These are phyloP conservation scores for Synanthedon tipuliformis DNA, from an alignment of 2,888 invertebrate species.

Conservation along the genomic window DNA sequence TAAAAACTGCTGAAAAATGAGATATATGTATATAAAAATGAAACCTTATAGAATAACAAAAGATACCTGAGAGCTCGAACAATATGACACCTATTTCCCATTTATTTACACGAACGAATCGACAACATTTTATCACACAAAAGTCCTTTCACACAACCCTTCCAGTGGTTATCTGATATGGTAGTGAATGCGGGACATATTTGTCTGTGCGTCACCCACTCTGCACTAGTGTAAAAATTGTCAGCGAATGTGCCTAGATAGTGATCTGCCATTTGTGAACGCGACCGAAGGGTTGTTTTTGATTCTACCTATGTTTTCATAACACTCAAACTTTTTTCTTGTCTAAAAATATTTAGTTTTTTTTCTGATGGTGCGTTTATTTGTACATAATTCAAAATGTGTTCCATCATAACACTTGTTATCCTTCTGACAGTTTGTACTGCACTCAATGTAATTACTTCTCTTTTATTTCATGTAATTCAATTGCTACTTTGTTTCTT, in stretches of 20 bases:
- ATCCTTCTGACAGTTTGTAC: too few relatives aligned
- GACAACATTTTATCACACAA: slow-evolving; percentile 53
- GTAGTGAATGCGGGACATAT: slow-evolving; percentile 57
- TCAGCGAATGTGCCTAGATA: slow-evolving; percentile 61
- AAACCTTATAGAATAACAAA: background rate
- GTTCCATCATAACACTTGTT: too few relatives aligned
- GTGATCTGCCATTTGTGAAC: slow-evolving; percentile 55
- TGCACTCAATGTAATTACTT: too few relatives aligned
- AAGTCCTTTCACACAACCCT: slow-evolving; percentile 59
- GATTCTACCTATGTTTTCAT: slow-evolving; percentile 21
- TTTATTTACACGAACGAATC: slow-evolving; percentile 60
- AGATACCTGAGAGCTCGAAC: slow-evolving; percentile 4
- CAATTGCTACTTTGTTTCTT: too few relatives aligned
- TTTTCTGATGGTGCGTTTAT: too few relatives aligned
- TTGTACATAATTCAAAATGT: too few relatives aligned
- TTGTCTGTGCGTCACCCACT: slow-evolving; percentile 60
- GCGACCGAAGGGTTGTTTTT: slow-evolving; percentile 22
- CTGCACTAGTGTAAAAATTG: slow-evolving; percentile 66
- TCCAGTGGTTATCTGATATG: slow-evolving; percentile 60
- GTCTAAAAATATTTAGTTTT: background rate
- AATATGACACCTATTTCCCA: slow-evolving; percentile 54
- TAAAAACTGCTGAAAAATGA: too few relatives aligned
- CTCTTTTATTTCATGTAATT: too few relatives aligned
- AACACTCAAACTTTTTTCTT: background rate
- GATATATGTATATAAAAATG: too few relatives aligned